Conservation (phyloP, 1,140 invertebrate genomes). For the Formica exsecta region DNA sequence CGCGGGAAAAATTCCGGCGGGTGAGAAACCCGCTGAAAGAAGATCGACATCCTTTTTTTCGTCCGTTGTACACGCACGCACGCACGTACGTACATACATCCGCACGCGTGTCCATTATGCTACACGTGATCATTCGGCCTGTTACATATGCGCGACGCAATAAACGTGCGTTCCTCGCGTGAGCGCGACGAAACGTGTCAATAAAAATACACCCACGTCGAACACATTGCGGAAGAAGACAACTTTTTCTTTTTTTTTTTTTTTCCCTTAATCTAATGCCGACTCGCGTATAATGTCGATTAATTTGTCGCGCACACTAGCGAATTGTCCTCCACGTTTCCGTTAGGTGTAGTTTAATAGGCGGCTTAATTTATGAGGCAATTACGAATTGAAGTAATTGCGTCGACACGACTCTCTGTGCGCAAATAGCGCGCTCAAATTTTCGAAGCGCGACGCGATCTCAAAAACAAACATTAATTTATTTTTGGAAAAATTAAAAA, state of each 20-base stretch:
- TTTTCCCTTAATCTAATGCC: not conserved
- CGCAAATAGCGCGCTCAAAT: conserved; percentile 25
- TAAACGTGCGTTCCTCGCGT: conserved; percentile 21
- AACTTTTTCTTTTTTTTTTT: not conserved
- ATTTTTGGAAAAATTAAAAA: not conserved
- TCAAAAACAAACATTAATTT: no score
- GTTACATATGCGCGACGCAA: conserved; percentile 8
- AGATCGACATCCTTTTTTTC: not conserved
- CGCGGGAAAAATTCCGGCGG: not conserved
- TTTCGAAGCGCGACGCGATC: not conserved
- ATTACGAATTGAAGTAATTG: conserved; percentile 43
- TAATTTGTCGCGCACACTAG: conserved; percentile 9
- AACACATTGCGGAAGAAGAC: not conserved
- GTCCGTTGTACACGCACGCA: not conserved
- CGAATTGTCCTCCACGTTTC: conserved; percentile 35
- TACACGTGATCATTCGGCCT: not conserved
- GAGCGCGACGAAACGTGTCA: not conserved
- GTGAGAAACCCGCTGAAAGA: not conserved
- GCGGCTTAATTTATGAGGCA: conserved; percentile 40
- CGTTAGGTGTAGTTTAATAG: conserved; percentile 22
- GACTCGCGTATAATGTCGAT: not conserved
- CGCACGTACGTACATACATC: not conserved
- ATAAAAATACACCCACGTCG: not conserved
- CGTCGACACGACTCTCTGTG: not conserved
- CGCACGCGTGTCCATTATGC: not conserved